phyloP scores from a whole-genome alignment of 2,888 invertebrate species.

The Cecidostiba fungosa region DNA sequence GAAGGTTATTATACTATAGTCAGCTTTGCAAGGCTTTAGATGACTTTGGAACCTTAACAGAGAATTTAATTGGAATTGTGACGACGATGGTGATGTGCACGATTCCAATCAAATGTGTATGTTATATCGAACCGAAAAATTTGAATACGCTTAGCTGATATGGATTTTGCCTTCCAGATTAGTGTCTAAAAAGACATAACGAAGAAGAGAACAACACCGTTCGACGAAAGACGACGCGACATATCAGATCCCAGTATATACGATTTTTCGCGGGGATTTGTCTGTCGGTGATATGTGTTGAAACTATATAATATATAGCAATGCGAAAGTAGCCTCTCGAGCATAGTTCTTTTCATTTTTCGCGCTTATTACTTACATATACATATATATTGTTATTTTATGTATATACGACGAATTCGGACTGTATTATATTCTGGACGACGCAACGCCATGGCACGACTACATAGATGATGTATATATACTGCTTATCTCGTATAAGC shows the following conservation, averaged over 20 bases:
- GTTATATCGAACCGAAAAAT: neutral
- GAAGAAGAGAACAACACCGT: neutral
- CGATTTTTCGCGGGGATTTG: neutral
- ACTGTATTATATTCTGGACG: neutral
- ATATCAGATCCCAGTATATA: neutral
- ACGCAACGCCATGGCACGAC: constrained; percentile 7
- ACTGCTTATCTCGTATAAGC: neutral
- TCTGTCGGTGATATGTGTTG: neutral
- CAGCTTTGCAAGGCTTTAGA: neutral
- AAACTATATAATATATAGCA: neutral
- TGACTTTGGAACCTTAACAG: neutral
- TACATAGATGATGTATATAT: neutral
- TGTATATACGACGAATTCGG: neutral
- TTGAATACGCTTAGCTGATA: neutral
- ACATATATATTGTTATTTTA: neutral
- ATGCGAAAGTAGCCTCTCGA: constrained; percentile 7
- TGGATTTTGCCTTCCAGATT: neutral
- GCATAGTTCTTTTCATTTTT: neutral
- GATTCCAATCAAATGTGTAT: neutral
- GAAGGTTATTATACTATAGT: neutral
- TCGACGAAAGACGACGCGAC: neutral
- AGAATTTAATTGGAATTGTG: constrained; percentile 17
- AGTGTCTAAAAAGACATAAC: neutral
- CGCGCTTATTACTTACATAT: neutral
- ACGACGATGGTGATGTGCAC: neutral